Evolutionary conservation across 1,140 invertebrate genomes (phyloP).

Genomic region (Diachasma alloeum): DNA sequence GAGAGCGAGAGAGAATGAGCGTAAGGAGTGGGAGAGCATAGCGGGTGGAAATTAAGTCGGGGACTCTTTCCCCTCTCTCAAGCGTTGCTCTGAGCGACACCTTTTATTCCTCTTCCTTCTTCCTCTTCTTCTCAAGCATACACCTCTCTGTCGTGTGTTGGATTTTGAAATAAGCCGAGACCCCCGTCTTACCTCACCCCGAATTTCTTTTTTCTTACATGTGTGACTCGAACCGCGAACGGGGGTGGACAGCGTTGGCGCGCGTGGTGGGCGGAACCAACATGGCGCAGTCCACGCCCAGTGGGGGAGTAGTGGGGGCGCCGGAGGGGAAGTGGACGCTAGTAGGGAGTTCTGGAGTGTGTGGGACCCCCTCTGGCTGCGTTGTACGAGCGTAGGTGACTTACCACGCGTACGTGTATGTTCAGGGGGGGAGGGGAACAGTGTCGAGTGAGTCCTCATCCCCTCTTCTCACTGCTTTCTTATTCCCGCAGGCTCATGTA

Average conservation of each 20-base stretch:
- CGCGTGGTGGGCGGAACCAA: slow-evolving; percentile 24
- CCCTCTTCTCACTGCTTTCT: background rate
- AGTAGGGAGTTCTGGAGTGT: background rate
- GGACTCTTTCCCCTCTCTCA: slow-evolving; percentile 25
- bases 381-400: slow-evolving; percentile 6
- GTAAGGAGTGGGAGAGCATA: slow-evolving; percentile 27
- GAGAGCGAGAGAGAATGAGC: background rate
- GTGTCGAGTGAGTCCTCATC: slow-evolving; percentile 4
- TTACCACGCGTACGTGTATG: background rate
- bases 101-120: slow-evolving; percentile 27
- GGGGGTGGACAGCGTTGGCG: slow-evolving; percentile 19
- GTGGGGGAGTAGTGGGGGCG: background rate
- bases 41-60: slow-evolving; percentile 60
- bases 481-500: slow-evolving; percentile 9
- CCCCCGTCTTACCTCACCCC: slow-evolving; percentile 27
- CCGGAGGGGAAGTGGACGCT: slow-evolving; percentile 2
- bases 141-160: slow-evolving; percentile 43
- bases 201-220: slow-evolving; percentile 30
- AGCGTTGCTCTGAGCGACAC: slow-evolving; percentile 44
- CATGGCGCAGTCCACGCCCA: slow-evolving; percentile 20
- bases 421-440: background rate
- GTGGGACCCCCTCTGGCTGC: background rate
- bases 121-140: slow-evolving; percentile 28
- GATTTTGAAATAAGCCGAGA: slow-evolving; percentile 58
- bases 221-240: slow-evolving; percentile 6